Evolutionary conservation across 1,140 invertebrate species (phyloP).

Genomic region (Bombus terrestris): DNA sequence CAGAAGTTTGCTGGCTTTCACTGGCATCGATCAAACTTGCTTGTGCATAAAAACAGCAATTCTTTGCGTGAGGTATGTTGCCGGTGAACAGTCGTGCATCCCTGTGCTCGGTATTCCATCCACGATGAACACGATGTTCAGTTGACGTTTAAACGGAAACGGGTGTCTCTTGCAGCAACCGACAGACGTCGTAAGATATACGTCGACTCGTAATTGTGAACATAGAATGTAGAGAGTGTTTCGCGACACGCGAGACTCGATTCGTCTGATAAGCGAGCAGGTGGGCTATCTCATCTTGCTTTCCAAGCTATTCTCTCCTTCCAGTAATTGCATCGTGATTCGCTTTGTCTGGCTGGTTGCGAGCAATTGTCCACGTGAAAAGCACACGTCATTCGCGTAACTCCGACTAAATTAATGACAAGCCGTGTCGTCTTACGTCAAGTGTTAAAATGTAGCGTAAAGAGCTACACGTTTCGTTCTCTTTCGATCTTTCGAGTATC

Average conservation of each 20-base stretch:
- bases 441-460: neutral
- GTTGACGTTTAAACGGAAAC: neutral
- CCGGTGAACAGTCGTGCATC: neutral
- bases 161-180: neutral
- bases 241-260: slow-evolving; percentile 16
- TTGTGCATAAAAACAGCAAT: neutral
- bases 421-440: neutral
- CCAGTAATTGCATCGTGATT: neutral
- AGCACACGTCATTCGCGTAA: neutral
- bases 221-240: neutral
- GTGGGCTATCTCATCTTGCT: neutral
- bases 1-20: neutral
- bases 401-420: neutral
- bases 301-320: neutral
- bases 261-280: slow-evolving; percentile 16
- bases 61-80: too few relatives aligned
- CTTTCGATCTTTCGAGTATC: too few relatives aligned
- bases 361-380: neutral
- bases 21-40: slow-evolving; percentile 2
- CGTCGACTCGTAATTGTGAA: neutral
- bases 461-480: too few relatives aligned
- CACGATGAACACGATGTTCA: neutral
- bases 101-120: neutral
- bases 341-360: neutral
- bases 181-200: neutral